Evolutionary conservation across 2,113 vertebrate genomes (phyloP).

Genomic region (Seriola rivoliana): DNA sequence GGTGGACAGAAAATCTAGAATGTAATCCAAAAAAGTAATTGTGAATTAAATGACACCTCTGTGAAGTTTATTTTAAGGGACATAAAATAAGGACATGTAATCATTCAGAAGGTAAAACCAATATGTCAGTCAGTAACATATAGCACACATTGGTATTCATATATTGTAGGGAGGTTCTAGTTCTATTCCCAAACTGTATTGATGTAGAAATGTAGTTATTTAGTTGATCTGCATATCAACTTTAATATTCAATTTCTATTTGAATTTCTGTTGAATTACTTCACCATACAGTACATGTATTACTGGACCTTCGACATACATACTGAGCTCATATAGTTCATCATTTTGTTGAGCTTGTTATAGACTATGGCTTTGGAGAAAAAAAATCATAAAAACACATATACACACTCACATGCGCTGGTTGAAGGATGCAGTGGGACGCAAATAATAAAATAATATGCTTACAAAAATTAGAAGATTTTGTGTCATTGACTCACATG

Average conservation of each 20-base stretch:
- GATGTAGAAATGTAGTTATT: too few species aligned
- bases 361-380: neutral
- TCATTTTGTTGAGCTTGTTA: neutral
- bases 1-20: neutral
- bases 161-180: too few species aligned
- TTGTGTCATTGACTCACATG: constrained; percentile 15
- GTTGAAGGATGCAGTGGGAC: neutral
- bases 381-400: neutral
- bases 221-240: neutral
- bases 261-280: neutral
- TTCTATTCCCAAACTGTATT: too few species aligned
- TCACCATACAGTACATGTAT: too few species aligned
- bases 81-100: neutral
- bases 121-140: neutral
- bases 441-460: neutral
- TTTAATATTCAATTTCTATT: neutral
- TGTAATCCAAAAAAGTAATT: neutral
- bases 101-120: neutral
- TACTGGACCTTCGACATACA: too few species aligned
- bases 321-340: neutral
- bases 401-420: neutral
- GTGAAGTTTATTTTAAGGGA: neutral
- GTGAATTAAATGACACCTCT: neutral
- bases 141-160: too few species aligned
- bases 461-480: neutral